Base-by-base conservation (phyloP, 2,113 vertebrate species). In the Narcine bancroftii region DNA sequence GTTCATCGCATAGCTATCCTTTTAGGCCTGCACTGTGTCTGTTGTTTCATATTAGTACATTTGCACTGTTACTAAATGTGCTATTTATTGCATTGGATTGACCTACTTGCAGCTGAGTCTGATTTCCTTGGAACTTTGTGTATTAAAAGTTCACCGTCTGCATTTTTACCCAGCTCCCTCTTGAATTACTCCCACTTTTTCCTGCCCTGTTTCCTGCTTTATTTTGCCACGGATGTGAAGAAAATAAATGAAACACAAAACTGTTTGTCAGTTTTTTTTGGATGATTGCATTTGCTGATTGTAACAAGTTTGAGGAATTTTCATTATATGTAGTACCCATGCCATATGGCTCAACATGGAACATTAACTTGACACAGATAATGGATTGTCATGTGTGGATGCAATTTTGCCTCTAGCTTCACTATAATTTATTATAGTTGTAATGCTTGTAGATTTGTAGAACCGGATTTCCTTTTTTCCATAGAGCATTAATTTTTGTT, bases 281-380 rank as follows among this genome's bases (percentile, higher is more conserved):
- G 96, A 96, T 96, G 95, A 96, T 95, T 96, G 95, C 96, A 96
- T 97, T 95, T 97, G 97, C 96, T 97, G 97, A 97, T 97, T 96
- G 96, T 96, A 96, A 97, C 96, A 97, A 97, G 96, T 96, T 96
- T 96, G 96, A 96, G 96, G 96, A 96, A 97, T 96, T 97, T 97
- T 96, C 95, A 97, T 98, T 96, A 96, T 96, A 95, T 95, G 95
- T 97, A 95, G n/a, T 96, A 97, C 96, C 95, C 95, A 93, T 94
- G 95, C 97, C 97, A 97, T 97, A 97, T 97, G 97, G 97, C 96
- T 96, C 95, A 96, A 96, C 96, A 97, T 95, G 97, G 96, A 96
- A 97, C 97, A 97, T 98, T 98, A 97, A 97, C 96, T 96, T 98
- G 96, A 97, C 96, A 97, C 95, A 95, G 95, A 96, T 97, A 97